Conservation (phyloP, 2,797 vertebrate genomes). For the Oreonectes daqikongensis region DNA sequence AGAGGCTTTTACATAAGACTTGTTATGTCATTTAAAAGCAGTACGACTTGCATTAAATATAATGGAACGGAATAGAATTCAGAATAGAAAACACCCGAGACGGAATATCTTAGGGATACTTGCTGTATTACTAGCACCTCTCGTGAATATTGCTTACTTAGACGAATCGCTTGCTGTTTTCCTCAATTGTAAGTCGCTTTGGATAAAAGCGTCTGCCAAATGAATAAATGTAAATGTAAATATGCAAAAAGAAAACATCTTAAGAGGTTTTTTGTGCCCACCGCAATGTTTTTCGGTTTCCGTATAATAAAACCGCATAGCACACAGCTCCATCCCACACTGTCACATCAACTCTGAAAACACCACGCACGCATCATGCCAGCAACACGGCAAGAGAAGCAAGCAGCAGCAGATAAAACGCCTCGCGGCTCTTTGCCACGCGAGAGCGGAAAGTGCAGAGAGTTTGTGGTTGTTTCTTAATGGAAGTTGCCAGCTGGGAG, state of each 20-base stretch:
- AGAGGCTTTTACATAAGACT: too few species aligned
- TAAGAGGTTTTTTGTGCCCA: too few species aligned
- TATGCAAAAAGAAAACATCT: too few species aligned
- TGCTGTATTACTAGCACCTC: too few species aligned
- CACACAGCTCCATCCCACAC: conserved; percentile 6
- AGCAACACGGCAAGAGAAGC: conserved; percentile 29
- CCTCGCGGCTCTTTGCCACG: conserved; percentile 45
- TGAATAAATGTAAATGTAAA: too few species aligned
- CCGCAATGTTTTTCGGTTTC: conserved; percentile 13
- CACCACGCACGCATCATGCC: conserved; percentile 14
- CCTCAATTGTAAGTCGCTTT: too few species aligned
- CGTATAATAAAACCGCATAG: conserved; percentile 1
- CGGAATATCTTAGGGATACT: too few species aligned
- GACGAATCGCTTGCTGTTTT: too few species aligned
- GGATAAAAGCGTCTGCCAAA: too few species aligned
- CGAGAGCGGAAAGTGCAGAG: conserved; percentile 62
- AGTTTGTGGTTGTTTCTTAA: conserved; percentile 68
- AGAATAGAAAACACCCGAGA: too few species aligned
- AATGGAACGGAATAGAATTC: too few species aligned
- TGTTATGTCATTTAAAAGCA: background rate
- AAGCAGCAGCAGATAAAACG: conserved; percentile 23
- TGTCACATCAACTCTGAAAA: conserved; percentile 37
- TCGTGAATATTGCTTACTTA: too few species aligned
- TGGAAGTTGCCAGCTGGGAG: conserved; percentile 77
- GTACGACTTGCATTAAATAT: background rate